Evolutionary conservation across 2,888 invertebrate species (phyloP).

Genomic region (Bembecia ichneumoniformis): DNA sequence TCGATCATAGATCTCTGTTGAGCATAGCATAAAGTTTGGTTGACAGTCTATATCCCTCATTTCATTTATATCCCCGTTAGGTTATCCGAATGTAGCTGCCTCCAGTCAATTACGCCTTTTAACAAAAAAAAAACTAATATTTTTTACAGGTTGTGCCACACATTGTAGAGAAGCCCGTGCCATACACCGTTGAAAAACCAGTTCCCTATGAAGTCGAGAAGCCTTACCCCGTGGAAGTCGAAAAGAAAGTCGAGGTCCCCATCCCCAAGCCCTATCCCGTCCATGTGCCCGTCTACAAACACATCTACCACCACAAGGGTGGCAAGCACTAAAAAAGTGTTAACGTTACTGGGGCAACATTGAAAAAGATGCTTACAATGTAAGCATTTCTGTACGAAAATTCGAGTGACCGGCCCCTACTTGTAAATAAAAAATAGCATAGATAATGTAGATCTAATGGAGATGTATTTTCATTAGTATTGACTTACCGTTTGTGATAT

Average conservation of each 20-base stretch:
- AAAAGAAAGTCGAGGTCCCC: conserved; percentile 80
- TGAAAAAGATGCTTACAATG: conserved; percentile 26
- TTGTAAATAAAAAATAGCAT: conserved; percentile 43
- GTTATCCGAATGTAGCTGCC: not conserved
- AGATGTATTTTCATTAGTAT: conserved; percentile 42
- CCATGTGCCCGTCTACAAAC: conserved; percentile 81
- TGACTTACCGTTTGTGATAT: conserved; percentile 60
- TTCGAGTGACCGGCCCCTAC: conserved; percentile 14
- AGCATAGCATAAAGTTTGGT: too few species aligned
- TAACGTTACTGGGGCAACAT: conserved; percentile 2
- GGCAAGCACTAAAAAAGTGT: conserved; percentile 54
- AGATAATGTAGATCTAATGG: conserved; percentile 45
- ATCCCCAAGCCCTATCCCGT: conserved; percentile 82
- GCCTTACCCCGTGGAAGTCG: conserved; percentile 82
- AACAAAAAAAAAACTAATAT: conserved; percentile 1
- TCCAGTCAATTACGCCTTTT: not conserved
- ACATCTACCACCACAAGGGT: conserved; percentile 77
- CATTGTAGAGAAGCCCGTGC: conserved; percentile 80
- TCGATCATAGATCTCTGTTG: too few species aligned
- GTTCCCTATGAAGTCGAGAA: conserved; percentile 80
- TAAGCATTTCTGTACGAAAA: conserved; percentile 4
- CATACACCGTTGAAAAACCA: conserved; percentile 81
- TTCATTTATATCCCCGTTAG: conserved; percentile 1
- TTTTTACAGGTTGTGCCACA: conserved; percentile 74
- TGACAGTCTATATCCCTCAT: conserved; percentile 8